Conservation (phyloP, 2,113 vertebrate species). For the Athene cunicularia region DNA sequence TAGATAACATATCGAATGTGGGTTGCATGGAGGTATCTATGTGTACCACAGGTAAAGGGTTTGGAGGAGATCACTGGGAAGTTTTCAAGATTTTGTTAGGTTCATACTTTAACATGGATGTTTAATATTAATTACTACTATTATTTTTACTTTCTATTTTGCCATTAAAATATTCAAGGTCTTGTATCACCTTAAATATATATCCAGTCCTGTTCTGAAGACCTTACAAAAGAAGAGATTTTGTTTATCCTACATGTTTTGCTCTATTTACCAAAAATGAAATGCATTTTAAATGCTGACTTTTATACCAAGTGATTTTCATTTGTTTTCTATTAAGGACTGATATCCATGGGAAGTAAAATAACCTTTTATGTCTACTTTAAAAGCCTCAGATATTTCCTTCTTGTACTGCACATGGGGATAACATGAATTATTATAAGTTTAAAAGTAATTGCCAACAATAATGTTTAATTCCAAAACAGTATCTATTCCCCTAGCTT, state of each 20-base stretch:
- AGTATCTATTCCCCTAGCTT: neutral
- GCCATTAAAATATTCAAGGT: neutral
- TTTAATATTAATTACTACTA: neutral
- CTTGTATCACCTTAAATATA: neutral
- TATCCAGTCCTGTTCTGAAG: neutral
- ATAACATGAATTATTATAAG: neutral
- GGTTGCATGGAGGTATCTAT: rapidly evolving
- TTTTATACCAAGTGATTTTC: neutral
- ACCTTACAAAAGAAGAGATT: neutral
- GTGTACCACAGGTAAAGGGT: neutral
- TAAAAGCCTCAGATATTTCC: neutral
- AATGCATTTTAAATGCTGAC: neutral
- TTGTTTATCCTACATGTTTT: neutral
- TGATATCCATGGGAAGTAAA: neutral
- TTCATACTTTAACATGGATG: neutral
- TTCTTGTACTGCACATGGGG: neutral
- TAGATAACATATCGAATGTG: neutral
- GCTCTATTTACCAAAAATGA: neutral
- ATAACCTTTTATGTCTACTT: neutral
- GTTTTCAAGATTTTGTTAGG: neutral
- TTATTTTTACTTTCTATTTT: neutral
- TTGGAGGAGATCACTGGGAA: neutral
- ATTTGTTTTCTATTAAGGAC: neutral
- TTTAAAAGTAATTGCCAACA: neutral
- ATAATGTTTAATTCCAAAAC: neutral